Conservation (phyloP, 2,888 invertebrate genomes). For the Sycophila texana region DNA sequence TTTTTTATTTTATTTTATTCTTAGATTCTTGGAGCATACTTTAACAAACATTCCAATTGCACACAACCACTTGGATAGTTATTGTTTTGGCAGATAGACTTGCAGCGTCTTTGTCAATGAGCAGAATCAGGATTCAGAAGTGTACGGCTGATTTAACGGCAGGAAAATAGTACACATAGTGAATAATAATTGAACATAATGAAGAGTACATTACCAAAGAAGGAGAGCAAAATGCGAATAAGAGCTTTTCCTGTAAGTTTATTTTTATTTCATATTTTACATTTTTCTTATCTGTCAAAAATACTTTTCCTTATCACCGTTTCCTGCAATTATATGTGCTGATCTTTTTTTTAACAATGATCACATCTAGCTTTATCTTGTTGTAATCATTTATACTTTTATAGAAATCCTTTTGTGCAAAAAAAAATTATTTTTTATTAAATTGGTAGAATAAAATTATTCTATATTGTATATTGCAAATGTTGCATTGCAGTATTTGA, state of each 20-base stretch:
- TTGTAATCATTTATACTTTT: too few species aligned
- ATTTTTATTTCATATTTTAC: not conserved
- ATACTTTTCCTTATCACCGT: not conserved
- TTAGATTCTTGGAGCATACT: conserved; percentile 14
- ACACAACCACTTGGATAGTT: not conserved
- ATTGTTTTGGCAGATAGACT: conserved; percentile 5
- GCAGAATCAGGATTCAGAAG: conserved; percentile 35
- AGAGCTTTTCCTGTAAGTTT: conserved; percentile 96
- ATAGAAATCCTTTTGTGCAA: not conserved
- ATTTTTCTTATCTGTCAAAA: not conserved
- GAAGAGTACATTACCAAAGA: conserved; percentile 88
- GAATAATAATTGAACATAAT: conserved; percentile 76
- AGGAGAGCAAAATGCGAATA: conserved; percentile 98
- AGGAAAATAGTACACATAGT: conserved; percentile 44
- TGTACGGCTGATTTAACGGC: conserved; percentile 35
- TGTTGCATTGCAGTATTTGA: not conserved
- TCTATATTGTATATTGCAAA: conserved; percentile 1
- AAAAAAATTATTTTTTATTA: not conserved
- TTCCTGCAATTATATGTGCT: not conserved
- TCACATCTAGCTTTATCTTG: not conserved
- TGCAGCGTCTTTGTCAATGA: conserved; percentile 43
- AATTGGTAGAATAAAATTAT: not conserved
- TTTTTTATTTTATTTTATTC: conserved; percentile 27
- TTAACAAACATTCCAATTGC: conserved; percentile 18
- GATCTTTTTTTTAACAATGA: not conserved